Evolutionary conservation across 2,113 vertebrate genomes (phyloP), one percentile per base, ranked within the genome.

Genomic region (Heterochromis multidens): DNA sequence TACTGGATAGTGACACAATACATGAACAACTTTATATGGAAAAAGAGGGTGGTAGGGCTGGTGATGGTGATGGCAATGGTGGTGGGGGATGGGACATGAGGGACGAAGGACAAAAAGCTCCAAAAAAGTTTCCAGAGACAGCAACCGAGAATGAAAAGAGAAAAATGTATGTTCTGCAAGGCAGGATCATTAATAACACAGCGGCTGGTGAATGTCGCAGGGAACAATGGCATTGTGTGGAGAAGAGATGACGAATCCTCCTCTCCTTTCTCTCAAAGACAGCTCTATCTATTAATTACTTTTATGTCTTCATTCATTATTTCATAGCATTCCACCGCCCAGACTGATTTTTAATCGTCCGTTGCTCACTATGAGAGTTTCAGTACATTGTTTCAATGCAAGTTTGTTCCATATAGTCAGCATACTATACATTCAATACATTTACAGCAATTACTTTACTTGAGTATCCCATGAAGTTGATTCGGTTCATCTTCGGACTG

Each of bases 221-320:
- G 82, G 93, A 95, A 96, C 96, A 96, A 96, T 96, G 92, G 94
- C 92, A 95, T 95, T 96, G 95, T 95, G 94, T 92, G 31, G 88
- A 90, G 93, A 95, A 93, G 92, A 95, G 84, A 95, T 95, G 95
- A 96, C 92, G 82, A 95, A 96, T 95, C 85, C 91, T 92, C 85
- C 89, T 60, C 92, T 92, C 87, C 86, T 95, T 92, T 94, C 80
- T 93, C 90, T 70, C 60, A 31, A 40, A 89, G 91, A 93, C 77
- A 80, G 84, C 89, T 92, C 93, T 88, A 92, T 96, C 94, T 96
- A 94, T 96, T 96, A 95, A 96, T 96, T 95, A 96, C 89, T 91
- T 91, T 95, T 93, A 95, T 84, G 89, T 93, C 92, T 94, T 94
- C 90, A 94, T 95, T 95, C 85, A 91, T 95, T 95, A 94, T 95